These are phyloP conservation scores for Agelas oroides DNA, from an alignment of 37 sponge, comb jelly and placozoan species.

Conservation along the genomic window DNA sequence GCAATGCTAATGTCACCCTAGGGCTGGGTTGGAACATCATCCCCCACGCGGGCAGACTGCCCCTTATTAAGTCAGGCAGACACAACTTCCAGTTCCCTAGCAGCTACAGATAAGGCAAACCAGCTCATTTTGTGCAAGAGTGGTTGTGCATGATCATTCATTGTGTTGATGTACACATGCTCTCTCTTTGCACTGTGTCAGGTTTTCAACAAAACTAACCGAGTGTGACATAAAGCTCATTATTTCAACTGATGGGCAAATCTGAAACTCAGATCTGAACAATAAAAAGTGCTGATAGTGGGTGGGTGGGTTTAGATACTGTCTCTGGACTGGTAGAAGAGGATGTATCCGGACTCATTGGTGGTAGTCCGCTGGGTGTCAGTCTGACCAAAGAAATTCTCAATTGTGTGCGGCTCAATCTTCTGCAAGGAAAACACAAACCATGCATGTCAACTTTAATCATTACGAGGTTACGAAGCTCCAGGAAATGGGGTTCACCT, in stretches of 20 bases:
- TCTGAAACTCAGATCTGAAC: too few relatives aligned
- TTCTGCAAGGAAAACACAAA: conserved; percentile 49
- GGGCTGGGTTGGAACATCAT: conserved; percentile 90
- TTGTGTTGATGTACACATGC: too few relatives aligned
- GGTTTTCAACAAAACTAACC: too few relatives aligned
- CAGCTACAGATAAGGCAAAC: conserved; percentile 3
- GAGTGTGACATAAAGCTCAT: too few relatives aligned
- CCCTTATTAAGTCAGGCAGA: conserved; percentile 56
- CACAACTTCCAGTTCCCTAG: conserved; percentile 49
- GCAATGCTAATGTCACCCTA: conserved; percentile 79
- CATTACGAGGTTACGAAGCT: neutral
- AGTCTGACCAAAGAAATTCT: conserved; percentile 90
- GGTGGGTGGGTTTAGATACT: neutral
- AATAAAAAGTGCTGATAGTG: too few relatives aligned
- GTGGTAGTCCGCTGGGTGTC: conserved; percentile 72
- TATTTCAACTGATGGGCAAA: too few relatives aligned
- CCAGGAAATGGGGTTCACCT: conserved; percentile 40
- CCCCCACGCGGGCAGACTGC: conserved; percentile 92
- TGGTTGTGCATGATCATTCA: too few relatives aligned
- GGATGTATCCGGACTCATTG: conserved; percentile 92
- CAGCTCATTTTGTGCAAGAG: too few relatives aligned
- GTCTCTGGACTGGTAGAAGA: conserved; percentile 93
- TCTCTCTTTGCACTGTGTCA: too few relatives aligned
- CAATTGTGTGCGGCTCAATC: conserved; percentile 91
- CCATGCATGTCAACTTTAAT: neutral